Percentiles rank a stretch among this genome's conserved stretches.
Evolutionary conservation across 2,797 vertebrate species (phyloP).

Genomic region (Sparus aurata): DNA sequence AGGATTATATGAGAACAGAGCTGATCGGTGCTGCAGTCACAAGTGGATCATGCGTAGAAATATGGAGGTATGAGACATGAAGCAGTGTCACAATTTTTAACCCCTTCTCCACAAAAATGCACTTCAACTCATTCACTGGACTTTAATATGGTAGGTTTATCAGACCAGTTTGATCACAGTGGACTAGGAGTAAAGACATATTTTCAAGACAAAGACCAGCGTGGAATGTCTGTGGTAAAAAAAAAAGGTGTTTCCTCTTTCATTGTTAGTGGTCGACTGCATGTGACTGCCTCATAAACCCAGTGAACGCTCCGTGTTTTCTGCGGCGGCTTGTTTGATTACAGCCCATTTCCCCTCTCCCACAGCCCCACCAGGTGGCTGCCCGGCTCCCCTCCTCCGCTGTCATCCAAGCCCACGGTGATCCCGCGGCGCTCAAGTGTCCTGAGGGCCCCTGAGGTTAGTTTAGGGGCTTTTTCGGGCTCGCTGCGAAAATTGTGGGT

Average conservation of each 20-base stretch:
- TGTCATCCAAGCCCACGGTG: conserved; percentile 13
- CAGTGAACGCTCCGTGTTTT: conserved; percentile 54
- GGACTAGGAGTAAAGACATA: not conserved
- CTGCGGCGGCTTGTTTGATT: conserved; percentile 59
- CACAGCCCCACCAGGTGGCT: conserved; percentile 79
- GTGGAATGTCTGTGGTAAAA: conserved; percentile 29
- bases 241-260: conserved; percentile 56
- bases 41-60: not conserved
- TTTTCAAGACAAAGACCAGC: conserved; percentile 40
- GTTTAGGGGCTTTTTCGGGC: conserved; percentile 40
- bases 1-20: not conserved
- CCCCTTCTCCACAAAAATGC: conserved; percentile 1
- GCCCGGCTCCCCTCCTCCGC: conserved; percentile 16
- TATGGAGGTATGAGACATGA: not conserved
- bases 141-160: not conserved
- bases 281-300: conserved; percentile 60
- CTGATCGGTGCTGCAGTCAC: not conserved
- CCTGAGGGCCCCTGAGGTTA: conserved; percentile 36
- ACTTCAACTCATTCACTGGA: not conserved
- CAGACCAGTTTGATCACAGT: not conserved
- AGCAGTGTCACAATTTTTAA: not conserved
- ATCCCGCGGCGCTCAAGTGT: conserved; percentile 1
- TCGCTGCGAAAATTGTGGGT: conserved; percentile 35
- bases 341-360: conserved; percentile 60
- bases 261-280: conserved; percentile 55